A percentile compares a stretch with the other conserved stretches of the same genome.
Evolutionary conservation across 2,113 vertebrate species (phyloP).

Genomic region (Rhagologus leucostigma): DNA sequence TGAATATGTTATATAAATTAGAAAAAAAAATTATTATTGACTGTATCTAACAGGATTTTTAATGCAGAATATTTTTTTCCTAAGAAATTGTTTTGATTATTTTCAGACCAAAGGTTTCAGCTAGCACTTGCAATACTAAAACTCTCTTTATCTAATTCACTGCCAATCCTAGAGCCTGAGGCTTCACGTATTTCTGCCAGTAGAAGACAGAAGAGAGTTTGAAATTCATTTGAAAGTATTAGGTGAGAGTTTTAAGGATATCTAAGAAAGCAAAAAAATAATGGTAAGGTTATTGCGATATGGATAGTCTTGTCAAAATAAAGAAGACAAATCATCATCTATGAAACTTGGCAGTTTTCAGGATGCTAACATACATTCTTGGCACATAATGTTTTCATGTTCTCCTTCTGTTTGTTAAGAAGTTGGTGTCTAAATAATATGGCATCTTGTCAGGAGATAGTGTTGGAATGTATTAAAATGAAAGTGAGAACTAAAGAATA

Average conservation of each 20-base stretch:
- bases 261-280: background rate
- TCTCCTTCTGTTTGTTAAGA: constrained; percentile 23
- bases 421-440: constrained; percentile 2
- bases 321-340: background rate
- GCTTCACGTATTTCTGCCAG: background rate
- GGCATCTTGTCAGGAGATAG: background rate
- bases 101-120: background rate
- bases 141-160: background rate
- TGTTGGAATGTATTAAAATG: background rate
- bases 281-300: background rate
- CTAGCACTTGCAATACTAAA: background rate
- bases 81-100: background rate
- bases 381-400: background rate
- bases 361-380: background rate
- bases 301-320: constrained; percentile 28
- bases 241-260: background rate
- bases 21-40: background rate
- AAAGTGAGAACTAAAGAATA: background rate
- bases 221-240: background rate
- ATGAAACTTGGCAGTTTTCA: constrained; percentile 11
- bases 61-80: background rate
- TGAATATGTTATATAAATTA: background rate
- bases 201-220: constrained; percentile 1
- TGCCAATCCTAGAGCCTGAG: background rate
- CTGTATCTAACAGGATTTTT: background rate